These are phyloP conservation scores for Teleopsis dalmanni DNA, from an alignment of 1,140 invertebrate genomes.

Conservation along the genomic window DNA sequence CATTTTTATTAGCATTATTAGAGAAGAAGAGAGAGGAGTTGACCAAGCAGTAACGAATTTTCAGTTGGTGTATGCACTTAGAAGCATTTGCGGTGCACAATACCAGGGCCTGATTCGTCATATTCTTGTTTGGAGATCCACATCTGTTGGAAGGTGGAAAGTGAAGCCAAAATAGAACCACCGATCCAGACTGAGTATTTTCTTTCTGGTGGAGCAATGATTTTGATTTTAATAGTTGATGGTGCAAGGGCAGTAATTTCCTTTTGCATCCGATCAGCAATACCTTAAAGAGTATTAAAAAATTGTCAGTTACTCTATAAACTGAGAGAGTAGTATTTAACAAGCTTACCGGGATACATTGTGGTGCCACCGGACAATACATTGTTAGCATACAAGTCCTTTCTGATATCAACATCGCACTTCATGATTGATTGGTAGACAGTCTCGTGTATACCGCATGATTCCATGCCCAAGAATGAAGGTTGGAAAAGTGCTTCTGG, in stretches of 20 bases:
- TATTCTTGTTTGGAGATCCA: slow-evolving; percentile 77
- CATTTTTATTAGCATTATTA: too few relatives aligned
- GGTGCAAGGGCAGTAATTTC: slow-evolving; percentile 82
- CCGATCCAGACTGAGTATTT: slow-evolving; percentile 85
- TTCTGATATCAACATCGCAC: slow-evolving; percentile 84
- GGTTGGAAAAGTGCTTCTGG: slow-evolving; percentile 91
- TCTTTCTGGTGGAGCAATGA: slow-evolving; percentile 86
- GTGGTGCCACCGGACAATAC: slow-evolving; percentile 85
- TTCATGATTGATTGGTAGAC: slow-evolving; percentile 95
- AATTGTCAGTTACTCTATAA: background rate
- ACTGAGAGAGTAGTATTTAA: background rate
- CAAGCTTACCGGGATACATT: slow-evolving; percentile 74
- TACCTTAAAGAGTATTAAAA: slow-evolving; percentile 47
- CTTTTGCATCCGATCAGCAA: slow-evolving; percentile 83
- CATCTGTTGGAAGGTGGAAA: slow-evolving; percentile 80
- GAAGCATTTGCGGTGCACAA: slow-evolving; percentile 65
- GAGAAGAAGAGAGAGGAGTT: too few relatives aligned
- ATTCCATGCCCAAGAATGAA: slow-evolving; percentile 85
- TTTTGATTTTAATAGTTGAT: slow-evolving; percentile 90
- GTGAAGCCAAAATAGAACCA: slow-evolving; percentile 70
- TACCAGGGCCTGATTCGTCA: slow-evolving; percentile 63
- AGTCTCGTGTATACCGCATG: slow-evolving; percentile 84
- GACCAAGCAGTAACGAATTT: too few relatives aligned
- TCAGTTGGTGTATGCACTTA: slow-evolving; percentile 43
- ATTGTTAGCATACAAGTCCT: slow-evolving; percentile 89